Conservation (phyloP, 92 coral and sea anemone species). For the Nematostella vectensis region DNA sequence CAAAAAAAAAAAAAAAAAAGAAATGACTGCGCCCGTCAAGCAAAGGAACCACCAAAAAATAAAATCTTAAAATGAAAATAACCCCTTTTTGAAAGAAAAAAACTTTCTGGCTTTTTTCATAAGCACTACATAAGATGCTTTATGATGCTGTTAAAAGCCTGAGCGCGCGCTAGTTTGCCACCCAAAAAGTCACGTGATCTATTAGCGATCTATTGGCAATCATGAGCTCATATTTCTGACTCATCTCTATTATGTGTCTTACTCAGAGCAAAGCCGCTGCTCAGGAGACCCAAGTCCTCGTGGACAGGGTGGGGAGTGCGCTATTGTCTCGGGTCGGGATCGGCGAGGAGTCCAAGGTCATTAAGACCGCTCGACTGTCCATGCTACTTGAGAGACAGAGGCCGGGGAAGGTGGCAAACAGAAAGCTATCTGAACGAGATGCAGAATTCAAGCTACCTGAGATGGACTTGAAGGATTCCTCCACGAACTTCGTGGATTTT, state of each 20-base stretch:
- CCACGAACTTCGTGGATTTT: slow-evolving; percentile 24
- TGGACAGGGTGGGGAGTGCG: slow-evolving; percentile 45
- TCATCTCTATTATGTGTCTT: neutral
- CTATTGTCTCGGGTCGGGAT: slow-evolving; percentile 44
- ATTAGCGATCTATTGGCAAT: too few relatives aligned
- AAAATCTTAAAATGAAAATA: too few relatives aligned
- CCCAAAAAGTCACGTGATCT: too few relatives aligned
- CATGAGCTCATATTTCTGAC: too few relatives aligned
- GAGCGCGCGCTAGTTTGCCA: too few relatives aligned
- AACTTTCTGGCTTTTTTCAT: too few relatives aligned
- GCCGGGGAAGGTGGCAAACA: slow-evolving; percentile 16
- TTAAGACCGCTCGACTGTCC: slow-evolving; percentile 41
- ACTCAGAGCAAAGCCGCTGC: slow-evolving; percentile 1
- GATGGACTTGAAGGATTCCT: neutral
- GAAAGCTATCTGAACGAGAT: slow-evolving; percentile 11
- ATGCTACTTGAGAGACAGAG: slow-evolving; percentile 53
- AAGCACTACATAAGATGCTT: too few relatives aligned
- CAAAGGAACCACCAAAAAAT: too few relatives aligned
- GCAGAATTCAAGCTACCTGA: slow-evolving; percentile 24
- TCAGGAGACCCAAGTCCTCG: slow-evolving; percentile 25
- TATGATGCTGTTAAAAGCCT: too few relatives aligned
- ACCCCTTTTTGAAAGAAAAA: too few relatives aligned
- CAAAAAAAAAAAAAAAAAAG: too few relatives aligned
- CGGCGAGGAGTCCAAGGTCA: slow-evolving; percentile 34
- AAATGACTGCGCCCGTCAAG: too few relatives aligned